Base-by-base conservation (phyloP, 2,888 invertebrate species). In the Eumacrocentrus americanus region DNA sequence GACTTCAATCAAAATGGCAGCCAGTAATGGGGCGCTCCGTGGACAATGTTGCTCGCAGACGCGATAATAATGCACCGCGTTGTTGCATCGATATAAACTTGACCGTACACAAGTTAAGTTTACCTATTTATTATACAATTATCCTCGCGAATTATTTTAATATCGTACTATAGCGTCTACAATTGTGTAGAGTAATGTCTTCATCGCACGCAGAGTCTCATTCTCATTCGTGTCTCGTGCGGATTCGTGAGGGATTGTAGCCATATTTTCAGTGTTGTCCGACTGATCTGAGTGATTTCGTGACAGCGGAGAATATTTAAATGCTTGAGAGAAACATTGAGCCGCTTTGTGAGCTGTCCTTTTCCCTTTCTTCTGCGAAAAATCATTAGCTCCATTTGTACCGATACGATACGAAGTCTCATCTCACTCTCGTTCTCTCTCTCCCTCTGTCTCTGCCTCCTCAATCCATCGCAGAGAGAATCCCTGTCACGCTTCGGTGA, bases 1-100 rank as follows among this genome's bases (percentile, higher is more conserved):
- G 85, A 70, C 66, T 74, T 55, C 67, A 64, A 72, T 72, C 70
- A 74, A 76, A 76, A 76, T 76, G 76, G 76, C 70, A 70, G 72
- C 72, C 68, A 70, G 65, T 74, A 74, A 76, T 76, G 69, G 67
- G 9, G 67, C 65, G 70, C 68, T 72, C 63, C 70, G 66, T 67
- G 61, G 62, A 63, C 67, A 70, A 73, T 68, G 70, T 71, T 71
- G 71, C 69, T 71, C 63, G 63, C 63, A 62, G 69, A 62, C 65
- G 65, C 63, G 54, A 34, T 34, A 44, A 54, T 22, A 44, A 25
- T 54, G 23, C 29, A 29, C 16, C 42, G 34, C 34, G 54, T 54
- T 25, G 25, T 54, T 29, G 34, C 12, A 18, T 20, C 29, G 9
- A 29, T 20, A 34, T 18, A 37, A 16, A 37, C 18, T 35, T 37